Evolutionary conservation across 2,888 invertebrate species (phyloP), one percentile per base, ranked within the genome.

Genomic region (Conops quadrifasciatus): DNA sequence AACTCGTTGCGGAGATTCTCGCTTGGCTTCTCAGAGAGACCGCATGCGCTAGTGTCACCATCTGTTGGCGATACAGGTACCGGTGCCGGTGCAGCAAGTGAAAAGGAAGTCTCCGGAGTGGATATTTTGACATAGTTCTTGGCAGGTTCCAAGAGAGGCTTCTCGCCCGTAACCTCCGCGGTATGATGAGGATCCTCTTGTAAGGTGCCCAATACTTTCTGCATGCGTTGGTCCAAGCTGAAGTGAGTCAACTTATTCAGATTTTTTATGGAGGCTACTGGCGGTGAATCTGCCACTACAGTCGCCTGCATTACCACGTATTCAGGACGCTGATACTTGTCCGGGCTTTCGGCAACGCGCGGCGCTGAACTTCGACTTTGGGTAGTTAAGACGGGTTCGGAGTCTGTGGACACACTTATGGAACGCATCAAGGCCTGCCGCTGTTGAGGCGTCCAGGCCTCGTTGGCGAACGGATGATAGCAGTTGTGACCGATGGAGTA

Each of bases 221-320:
- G 75, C 76, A 77, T 75, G 19, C 75, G 74, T 19, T 72, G 60
- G 51, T 77, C 77, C 11, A 77, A 70, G 43, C 66, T 76, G 11
- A 70, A 36, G 15, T 51, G 72, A 1, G 36, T 66, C 26, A 15
- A 36, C 58, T 76, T 75, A n/a, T 73, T 71, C 2, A 11, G n/a
- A 24, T 16, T 28, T 3, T 56, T n/a, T 30, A n/a, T 65, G 3
- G 47, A 16, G 3, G 53, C 49, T 19, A 51, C 11, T 36, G 28
- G 13, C 16, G 51, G 70, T 0, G 64, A 56, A 15, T 53, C 43
- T 2, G 72, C 24, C 13, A 70, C 69, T 9, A 68, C 73, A 0
- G 71, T 51, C 1, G 73, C 68, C 21, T 73, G 75, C 76, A 77
- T 75, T 11, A 76, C 70, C 24, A 75, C 68, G 67, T 72, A 77